Base-by-base conservation (phyloP, 1,140 invertebrate species). In the Drosophila kepulauana region DNA sequence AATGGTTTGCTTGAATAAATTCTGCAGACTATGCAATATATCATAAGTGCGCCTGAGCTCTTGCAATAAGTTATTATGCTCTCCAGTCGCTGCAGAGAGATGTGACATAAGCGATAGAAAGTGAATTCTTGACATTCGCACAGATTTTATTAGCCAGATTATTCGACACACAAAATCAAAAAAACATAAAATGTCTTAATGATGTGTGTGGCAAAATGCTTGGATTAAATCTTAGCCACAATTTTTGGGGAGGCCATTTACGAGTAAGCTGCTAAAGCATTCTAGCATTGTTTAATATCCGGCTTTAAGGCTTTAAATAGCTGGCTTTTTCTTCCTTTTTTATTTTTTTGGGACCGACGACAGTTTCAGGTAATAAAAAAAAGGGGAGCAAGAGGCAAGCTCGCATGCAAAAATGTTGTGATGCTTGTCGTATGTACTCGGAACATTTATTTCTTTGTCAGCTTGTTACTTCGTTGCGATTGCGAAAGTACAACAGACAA, bases 201-300 rank as follows among this genome's bases (percentile, higher is more conserved):
- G 30, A 33, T 33, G 30, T 33, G 30, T 33, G 20, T 33, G 35
- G 35, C 3, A 43, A 6, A 43, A n/a, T 43, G n/a, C 41, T 43
- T 5, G 41, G 41, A 5, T 43, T 6, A 43, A 3, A 43, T 43
- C n/a, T 3, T 13, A 43, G 41, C 1, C 41, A 5, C 41, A 43
- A 25, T 38, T 38, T 38, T 38, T 38, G 35, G 35, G 6, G 20
- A 25, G 2, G 35, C 35, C 35, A 25, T 49, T 25, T 48, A 25
- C 20, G 20, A 3, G 20, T 25, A 6, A 13, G 2, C 16, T 35
- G 20, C 11, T 38, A 3, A 20, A 13, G 51, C 41, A 67, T 20
- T 57, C 16, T 49, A 20, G 48, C 20, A 54, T 54, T 54, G 5
- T 65, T 71, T 71, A 71, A 65, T 72, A 66, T 72, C 52, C 62